Base-by-base conservation (phyloP, 1,140 invertebrate species). In the Drosophila obscura region DNA sequence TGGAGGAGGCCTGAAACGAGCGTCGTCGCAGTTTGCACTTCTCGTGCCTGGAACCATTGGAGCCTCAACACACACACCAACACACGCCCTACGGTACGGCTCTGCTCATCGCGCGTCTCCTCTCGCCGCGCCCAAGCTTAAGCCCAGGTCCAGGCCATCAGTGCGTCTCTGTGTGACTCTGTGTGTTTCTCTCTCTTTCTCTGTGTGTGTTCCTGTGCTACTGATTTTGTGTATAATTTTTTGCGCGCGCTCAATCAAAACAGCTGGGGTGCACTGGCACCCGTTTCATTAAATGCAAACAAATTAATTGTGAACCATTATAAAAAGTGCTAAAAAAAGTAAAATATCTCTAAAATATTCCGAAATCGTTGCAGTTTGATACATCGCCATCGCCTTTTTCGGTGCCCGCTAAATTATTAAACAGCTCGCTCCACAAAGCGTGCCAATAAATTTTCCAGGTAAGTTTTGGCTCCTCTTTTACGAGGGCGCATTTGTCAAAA, bases 211-310 rank as follows among this genome's bases (percentile, higher is more conserved):
- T 48, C 65, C 61, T 73, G 59, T 80, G 66, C 46, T 69, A 53
- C 62, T 59, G 61, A 87, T 85, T 85, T 85, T 85, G 82, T 85
- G 82, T 87, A 87, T 87, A 88, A 76, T 88, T 88, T 87, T 87
- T 87, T 87, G 82, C 82, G 82, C 82, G 82, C 82, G 82, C 82
- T 87, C 83, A 87, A 87, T 87, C 82, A 87, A 87, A 87, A 87
- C 75, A 87, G 74, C 71, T 59, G 44, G 56, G 58, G 35, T 39
- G 13, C 35, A 39, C 11, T 49, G 52, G 50, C 39, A 19, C 24
- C 59, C 39, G 26, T 62, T 62, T 41, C 13, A 39, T 39, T 5
- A 13, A 39, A 39, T 39, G 35, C 35, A 39, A 39, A 39, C 7
- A 31, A 31, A 44, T 24, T 61, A 45, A 44, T 28, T 55, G 16